These are phyloP conservation scores for Zaprionus davidi DNA, from an alignment of 1,140 invertebrate genomes.

Conservation along the genomic window DNA sequence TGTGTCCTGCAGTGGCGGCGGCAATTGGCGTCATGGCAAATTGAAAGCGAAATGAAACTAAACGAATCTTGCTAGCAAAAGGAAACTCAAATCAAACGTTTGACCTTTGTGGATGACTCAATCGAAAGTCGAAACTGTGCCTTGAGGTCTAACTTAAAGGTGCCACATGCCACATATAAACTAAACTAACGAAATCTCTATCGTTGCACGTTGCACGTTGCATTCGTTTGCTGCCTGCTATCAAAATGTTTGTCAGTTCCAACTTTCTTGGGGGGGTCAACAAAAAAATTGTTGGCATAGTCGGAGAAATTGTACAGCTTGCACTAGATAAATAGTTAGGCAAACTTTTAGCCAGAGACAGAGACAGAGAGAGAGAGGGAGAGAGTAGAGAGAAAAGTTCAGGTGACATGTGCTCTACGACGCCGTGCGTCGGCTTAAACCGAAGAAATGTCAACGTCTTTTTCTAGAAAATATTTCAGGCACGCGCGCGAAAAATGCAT, in stretches of 20 bases:
- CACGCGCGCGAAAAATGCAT: constrained; percentile 78
- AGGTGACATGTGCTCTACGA: constrained; percentile 53
- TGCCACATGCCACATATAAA: constrained; percentile 6
- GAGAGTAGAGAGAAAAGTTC: constrained; percentile 39
- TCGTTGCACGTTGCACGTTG: constrained; percentile 12
- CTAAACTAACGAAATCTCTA: not conserved
- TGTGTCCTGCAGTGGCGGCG: constrained; percentile 46
- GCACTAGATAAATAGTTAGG: constrained; percentile 71
- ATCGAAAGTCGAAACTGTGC: constrained; percentile 49
- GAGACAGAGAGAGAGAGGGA: not conserved
- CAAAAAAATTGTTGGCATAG: constrained; percentile 37
- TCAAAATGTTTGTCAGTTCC: constrained; percentile 72
- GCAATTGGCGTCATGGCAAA: constrained; percentile 71
- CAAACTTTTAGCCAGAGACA: constrained; percentile 46
- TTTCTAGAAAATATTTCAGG: constrained; percentile 49
- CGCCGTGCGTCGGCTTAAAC: constrained; percentile 25
- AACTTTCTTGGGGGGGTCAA: constrained; percentile 52
- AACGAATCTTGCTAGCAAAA: constrained; percentile 26
- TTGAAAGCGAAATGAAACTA: constrained; percentile 71
- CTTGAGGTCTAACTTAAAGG: constrained; percentile 49
- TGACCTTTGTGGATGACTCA: constrained; percentile 73
- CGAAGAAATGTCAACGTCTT: constrained; percentile 23
- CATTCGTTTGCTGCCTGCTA: constrained; percentile 40
- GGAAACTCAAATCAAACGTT: constrained; percentile 41
- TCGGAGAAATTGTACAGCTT: not conserved